phyloP scores from a whole-genome alignment of 2,888 invertebrate species.

The Cephalotes varians region DNA sequence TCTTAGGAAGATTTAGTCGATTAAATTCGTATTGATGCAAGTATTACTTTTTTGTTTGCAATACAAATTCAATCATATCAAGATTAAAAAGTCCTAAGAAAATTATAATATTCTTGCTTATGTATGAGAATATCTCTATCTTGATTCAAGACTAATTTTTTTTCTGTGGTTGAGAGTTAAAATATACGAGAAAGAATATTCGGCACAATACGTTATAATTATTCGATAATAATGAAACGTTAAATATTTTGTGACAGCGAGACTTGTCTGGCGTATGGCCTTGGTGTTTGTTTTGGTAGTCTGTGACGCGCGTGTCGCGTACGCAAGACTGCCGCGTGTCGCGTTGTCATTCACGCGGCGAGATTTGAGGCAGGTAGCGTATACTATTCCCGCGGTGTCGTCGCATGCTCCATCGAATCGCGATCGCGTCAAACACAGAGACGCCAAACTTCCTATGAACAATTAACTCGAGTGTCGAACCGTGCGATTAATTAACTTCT shows the following conservation, averaged over 20 bases:
- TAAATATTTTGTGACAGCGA: neutral
- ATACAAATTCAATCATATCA: too few relatives aligned
- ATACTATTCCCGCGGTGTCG: neutral
- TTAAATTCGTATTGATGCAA: too few relatives aligned
- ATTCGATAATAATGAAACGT: neutral
- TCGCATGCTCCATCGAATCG: neutral
- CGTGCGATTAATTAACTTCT: conserved; percentile 1
- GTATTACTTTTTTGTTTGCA: too few relatives aligned
- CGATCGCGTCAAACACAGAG: neutral
- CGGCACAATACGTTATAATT: neutral
- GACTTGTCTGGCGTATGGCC: neutral
- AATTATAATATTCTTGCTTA: too few relatives aligned
- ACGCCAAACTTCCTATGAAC: conserved; percentile 3
- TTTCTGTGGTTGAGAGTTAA: too few relatives aligned
- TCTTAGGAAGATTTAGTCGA: too few relatives aligned
- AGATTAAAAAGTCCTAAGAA: too few relatives aligned
- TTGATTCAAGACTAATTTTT: too few relatives aligned
- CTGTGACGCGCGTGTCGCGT: neutral
- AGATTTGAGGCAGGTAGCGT: neutral
- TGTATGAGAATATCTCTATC: too few relatives aligned
- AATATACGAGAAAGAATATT: neutral
- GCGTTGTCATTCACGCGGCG: conserved; percentile 13
- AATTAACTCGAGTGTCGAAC: neutral
- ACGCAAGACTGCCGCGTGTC: neutral
- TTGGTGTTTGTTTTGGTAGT: conserved; percentile 3